Evolutionary conservation across 2,888 invertebrate species (phyloP).

Genomic region (Zootermopsis nevadensis): DNA sequence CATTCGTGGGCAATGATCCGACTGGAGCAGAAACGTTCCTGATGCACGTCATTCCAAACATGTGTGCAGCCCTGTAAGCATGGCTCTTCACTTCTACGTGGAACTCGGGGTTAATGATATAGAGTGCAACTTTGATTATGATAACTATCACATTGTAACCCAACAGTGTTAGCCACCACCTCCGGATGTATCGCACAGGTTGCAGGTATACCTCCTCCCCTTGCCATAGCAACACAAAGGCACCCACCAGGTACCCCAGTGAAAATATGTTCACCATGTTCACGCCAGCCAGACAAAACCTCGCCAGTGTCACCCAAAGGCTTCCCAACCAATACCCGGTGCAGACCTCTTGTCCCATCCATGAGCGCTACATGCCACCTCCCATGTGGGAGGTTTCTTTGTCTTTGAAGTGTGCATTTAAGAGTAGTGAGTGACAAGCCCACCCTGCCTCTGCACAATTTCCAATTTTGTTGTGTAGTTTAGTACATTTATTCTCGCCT

Average conservation of each 20-base stretch:
- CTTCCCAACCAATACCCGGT: too few relatives aligned
- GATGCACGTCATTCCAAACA: constrained; percentile 92
- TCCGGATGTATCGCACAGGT: constrained; percentile 83
- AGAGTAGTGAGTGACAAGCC: too few relatives aligned
- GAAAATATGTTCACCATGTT: constrained; percentile 94
- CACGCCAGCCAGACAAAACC: constrained; percentile 96
- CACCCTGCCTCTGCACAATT: too few relatives aligned
- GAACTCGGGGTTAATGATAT: constrained; percentile 93
- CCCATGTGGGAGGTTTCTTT: too few relatives aligned
- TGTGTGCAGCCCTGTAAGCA: constrained; percentile 79
- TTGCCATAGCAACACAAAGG: constrained; percentile 98
- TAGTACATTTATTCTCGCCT: too few relatives aligned
- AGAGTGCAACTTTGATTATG: constrained; percentile 84
- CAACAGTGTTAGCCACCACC: constrained; percentile 65
- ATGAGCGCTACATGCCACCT: too few relatives aligned
- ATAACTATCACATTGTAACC: constrained; percentile 91
- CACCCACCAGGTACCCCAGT: constrained; percentile 93
- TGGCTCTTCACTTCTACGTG: constrained; percentile 67
- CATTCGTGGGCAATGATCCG: too few relatives aligned
- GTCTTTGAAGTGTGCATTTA: too few relatives aligned
- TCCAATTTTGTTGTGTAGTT: too few relatives aligned
- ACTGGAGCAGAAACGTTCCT: constrained; percentile 69
- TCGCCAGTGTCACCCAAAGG: constrained; percentile 95
- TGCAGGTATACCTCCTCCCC: constrained; percentile 96
- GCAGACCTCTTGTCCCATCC: too few relatives aligned